phyloP scores from a whole-genome alignment of 2,797 vertebrate species.

The Valencia hispanica region DNA sequence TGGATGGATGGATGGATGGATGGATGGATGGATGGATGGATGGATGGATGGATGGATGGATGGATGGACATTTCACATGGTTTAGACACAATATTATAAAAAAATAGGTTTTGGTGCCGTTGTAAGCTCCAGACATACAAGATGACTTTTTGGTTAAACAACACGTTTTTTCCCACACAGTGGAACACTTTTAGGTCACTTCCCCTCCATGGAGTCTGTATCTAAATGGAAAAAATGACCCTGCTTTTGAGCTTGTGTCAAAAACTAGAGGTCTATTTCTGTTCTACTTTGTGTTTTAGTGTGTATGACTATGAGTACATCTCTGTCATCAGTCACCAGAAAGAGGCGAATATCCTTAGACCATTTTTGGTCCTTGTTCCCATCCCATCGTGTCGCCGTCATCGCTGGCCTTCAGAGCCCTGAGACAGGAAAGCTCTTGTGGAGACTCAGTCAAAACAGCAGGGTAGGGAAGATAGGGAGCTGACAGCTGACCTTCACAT shows the following conservation, averaged over 20 bases:
- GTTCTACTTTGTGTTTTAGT: constrained; percentile 12
- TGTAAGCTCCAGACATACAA: neutral
- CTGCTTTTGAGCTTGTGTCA: constrained; percentile 5
- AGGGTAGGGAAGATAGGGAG: constrained; percentile 14
- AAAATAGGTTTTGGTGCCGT: neutral
- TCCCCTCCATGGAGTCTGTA: neutral
- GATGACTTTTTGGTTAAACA: neutral
- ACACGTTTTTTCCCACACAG: neutral
- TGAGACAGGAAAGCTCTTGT: constrained; percentile 40
- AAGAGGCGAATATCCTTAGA: constrained; percentile 39
- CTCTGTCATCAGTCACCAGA: constrained; percentile 47
- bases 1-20: too few relatives aligned
- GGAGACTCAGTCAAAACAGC: constrained; percentile 39
- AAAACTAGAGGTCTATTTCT: constrained; percentile 25
- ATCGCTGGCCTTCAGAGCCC: constrained; percentile 24
- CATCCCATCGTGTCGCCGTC: constrained; percentile 32
- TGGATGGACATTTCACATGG: neutral
- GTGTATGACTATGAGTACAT: constrained; percentile 21
- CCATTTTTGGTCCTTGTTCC: constrained; percentile 63
- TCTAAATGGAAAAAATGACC: constrained; percentile 16
- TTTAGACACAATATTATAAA: neutral
- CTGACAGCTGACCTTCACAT: constrained; percentile 55
- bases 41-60: too few relatives aligned
- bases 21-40: too few relatives aligned
- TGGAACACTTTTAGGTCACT: neutral